Conservation (phyloP, 2,888 invertebrate genomes). For the Stramonita haemastoma region DNA sequence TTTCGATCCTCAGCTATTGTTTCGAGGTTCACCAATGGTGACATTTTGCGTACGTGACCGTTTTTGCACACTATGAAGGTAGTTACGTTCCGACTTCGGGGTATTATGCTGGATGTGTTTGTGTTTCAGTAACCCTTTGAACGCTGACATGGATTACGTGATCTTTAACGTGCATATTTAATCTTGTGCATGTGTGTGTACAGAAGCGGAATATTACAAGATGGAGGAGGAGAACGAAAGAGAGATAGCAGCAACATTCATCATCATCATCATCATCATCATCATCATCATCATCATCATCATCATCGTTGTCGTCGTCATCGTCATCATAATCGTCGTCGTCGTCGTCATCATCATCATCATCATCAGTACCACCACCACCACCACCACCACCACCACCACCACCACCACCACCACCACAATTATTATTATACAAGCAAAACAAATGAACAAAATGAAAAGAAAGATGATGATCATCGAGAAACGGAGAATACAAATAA, state of each 20-base stretch:
- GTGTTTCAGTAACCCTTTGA: too few relatives aligned
- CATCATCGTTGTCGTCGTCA: constrained; percentile 6
- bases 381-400: not conserved
- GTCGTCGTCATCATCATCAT: not conserved
- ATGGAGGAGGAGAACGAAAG: not conserved
- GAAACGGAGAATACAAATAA: not conserved
- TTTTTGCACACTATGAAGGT: too few relatives aligned
- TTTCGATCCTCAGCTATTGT: too few relatives aligned
- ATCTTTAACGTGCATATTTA: too few relatives aligned
- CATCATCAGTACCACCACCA: not conserved
- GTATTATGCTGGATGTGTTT: too few relatives aligned
- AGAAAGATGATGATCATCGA: too few relatives aligned
- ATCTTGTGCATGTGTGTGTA: too few relatives aligned
- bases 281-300: constrained; percentile 4
- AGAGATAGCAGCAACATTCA: not conserved
- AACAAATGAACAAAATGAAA: too few relatives aligned
- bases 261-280: not conserved
- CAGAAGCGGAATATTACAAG: not conserved
- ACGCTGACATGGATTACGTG: too few relatives aligned
- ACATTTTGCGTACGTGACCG: too few relatives aligned
- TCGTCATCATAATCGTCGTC: not conserved
- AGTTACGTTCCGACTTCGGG: too few relatives aligned
- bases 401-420: not conserved
- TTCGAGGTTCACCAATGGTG: too few relatives aligned
- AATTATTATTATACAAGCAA: not conserved